Base-by-base conservation (phyloP, 2,113 vertebrate species). In the Gymnocephalus cernua region DNA sequence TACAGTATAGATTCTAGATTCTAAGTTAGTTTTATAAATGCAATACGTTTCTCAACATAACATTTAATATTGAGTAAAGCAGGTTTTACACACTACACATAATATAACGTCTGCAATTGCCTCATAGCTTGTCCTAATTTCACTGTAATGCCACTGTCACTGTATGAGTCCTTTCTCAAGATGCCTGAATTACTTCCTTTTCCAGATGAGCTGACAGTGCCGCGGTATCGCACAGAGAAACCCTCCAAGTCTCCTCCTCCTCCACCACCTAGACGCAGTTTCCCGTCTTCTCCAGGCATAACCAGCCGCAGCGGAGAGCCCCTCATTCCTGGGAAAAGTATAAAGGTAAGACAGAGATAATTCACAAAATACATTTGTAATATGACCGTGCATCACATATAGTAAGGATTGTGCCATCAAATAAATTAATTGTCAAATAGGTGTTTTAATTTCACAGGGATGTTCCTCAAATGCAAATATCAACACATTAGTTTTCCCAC, bases 201-300 rank as follows among this genome's bases (percentile, higher is more conserved):
- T 47, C n/a, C 81, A 96, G 98, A 99, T 74, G 97, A 99, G 79
- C 93, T 99, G 91, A 97, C 96, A 0, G 97, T 99, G 63, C 96
- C 97, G 0, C 95, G 97, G 14, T 99, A 99, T 89, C 96, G 97
- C 72, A 99, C 97, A 0, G 98, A 99, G 93, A 99, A 99, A 88
- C 98, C 98, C 15, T 99, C 98, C 66, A 99, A 99, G 79, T 99
- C 98, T 0, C 98, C 98, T 0, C 98, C 98, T 0, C 98, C 98
- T 0, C 97, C 98, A 0, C 98, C 98, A 1, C 98, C 98, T 0
- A 95, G 97, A 67, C 96, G 98, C 35, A 99, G 98, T 87, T 99
- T 99, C 91, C 98, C 98, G 0, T 99, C 98, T 0, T 97, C 97
- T 54, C 98, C 98, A 0, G 96, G 97, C 18, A 87, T 99, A 48